Conservation (phyloP, 2,797 vertebrate species). For the Sternarchorhynchus goeldii region DNA sequence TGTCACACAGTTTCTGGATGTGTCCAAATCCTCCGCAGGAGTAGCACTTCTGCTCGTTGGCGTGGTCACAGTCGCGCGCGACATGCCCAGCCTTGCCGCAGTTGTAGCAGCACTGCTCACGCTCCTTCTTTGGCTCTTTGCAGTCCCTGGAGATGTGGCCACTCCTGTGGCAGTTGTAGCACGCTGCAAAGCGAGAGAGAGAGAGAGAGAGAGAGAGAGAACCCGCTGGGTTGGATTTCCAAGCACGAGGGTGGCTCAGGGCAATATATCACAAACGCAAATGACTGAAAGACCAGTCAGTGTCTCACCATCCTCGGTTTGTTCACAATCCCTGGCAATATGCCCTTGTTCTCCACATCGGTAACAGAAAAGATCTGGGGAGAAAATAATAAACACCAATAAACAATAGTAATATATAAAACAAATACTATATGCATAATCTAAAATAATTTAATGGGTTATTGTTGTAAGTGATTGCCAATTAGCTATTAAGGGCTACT, state of each 20-base stretch:
- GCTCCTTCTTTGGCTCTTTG: conserved; percentile 96
- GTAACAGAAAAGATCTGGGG: conserved; percentile 84
- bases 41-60: conserved; percentile 98
- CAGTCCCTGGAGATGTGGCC: conserved; percentile 99
- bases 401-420: background rate
- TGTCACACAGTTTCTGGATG: conserved; percentile 97
- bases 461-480: too few relatives aligned
- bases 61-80: conserved; percentile 95
- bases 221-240: background rate
- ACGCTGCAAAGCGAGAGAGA: conserved; percentile 75
- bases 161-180: conserved; percentile 98
- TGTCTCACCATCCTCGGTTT: conserved; percentile 95
- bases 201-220: background rate
- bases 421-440: too few relatives aligned
- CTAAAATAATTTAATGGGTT: too few relatives aligned
- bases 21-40: conserved; percentile 96
- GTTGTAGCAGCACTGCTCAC: conserved; percentile 97
- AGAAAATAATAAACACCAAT: background rate
- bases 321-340: conserved; percentile 97
- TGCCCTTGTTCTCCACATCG: conserved; percentile 97
- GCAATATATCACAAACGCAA: background rate
- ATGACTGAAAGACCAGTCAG: background rate
- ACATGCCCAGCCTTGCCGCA: conserved; percentile 96
- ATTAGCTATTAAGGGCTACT: background rate
- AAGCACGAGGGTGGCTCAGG: background rate